A percentile compares a stretch with the other conserved stretches of the same genome.
phyloP scores from a whole-genome alignment of 2,797 vertebrate genomes.

The Iguana delicatissima region DNA sequence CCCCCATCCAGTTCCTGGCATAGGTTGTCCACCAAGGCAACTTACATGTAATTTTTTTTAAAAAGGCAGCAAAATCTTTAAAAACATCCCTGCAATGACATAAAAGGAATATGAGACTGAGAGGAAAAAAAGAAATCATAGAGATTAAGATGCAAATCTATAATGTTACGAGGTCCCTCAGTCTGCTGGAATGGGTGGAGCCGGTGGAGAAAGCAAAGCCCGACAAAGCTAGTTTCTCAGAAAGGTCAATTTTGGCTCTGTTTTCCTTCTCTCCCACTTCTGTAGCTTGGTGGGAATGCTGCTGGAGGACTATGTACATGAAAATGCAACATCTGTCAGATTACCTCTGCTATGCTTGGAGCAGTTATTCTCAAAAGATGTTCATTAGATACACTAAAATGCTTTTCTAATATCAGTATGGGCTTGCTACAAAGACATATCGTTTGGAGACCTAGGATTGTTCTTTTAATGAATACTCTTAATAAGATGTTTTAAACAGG shows the following conservation, averaged over 20 bases:
- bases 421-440: neutral
- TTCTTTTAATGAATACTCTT: conserved; percentile 36
- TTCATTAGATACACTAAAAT: conserved; percentile 30
- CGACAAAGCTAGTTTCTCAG: neutral
- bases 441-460: conserved; percentile 12
- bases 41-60: too few species aligned
- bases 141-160: neutral
- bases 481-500: conserved; percentile 32
- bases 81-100: neutral
- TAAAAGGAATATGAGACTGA: neutral
- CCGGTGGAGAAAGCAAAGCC: neutral
- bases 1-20: too few species aligned
- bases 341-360: conserved; percentile 46
- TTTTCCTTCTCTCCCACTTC: neutral
- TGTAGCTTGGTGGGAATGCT: neutral
- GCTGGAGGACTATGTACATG: neutral
- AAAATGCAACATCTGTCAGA: neutral
- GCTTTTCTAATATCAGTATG: neutral
- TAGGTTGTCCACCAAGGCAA: too few species aligned
- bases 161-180: neutral
- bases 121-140: neutral
- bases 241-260: neutral
- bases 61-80: too few species aligned
- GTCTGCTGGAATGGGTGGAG: neutral
- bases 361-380: conserved; percentile 42